Evolutionary conservation across 2,797 vertebrate genomes (phyloP).

Genomic region (Falco biarmicus): DNA sequence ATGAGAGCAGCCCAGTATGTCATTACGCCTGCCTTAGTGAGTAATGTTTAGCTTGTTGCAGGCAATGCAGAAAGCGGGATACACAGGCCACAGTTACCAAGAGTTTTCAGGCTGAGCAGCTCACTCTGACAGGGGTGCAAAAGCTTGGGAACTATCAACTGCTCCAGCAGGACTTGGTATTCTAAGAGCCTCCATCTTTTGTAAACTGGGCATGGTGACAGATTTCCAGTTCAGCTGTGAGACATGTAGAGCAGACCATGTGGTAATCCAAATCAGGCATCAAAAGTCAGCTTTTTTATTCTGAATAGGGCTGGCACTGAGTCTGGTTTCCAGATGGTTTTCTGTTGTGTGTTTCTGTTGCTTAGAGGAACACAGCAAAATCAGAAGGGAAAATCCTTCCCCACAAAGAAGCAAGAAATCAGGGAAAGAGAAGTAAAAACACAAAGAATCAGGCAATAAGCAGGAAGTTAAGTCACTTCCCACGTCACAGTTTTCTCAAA

Average conservation of each 20-base stretch:
- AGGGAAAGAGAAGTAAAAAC: slow-evolving; percentile 4
- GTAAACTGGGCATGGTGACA: background rate
- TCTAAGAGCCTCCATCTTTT: background rate
- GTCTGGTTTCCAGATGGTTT: slow-evolving; percentile 27
- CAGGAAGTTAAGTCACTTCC: background rate
- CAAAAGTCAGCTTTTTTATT: slow-evolving; percentile 11
- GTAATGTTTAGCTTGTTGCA: background rate
- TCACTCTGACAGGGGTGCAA: background rate
- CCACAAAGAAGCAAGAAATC: slow-evolving; percentile 1
- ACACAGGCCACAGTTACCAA: background rate
- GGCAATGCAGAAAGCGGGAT: background rate
- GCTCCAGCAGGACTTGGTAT: background rate
- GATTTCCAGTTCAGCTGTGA: background rate
- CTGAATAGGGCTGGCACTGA: background rate
- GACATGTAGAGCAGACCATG: background rate
- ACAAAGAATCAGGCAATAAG: background rate
- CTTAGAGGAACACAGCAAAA: slow-evolving; percentile 39
- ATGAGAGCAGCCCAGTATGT: background rate
- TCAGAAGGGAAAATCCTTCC: slow-evolving; percentile 22
- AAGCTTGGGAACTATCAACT: background rate
- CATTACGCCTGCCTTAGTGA: background rate
- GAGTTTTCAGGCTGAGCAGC: background rate
- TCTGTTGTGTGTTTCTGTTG: slow-evolving; percentile 19
- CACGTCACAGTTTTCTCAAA: background rate
- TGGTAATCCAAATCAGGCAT: slow-evolving; percentile 30